These are phyloP conservation scores for Torymus texanus DNA, from an alignment of 2,888 invertebrate species.

Conservation along the genomic window DNA sequence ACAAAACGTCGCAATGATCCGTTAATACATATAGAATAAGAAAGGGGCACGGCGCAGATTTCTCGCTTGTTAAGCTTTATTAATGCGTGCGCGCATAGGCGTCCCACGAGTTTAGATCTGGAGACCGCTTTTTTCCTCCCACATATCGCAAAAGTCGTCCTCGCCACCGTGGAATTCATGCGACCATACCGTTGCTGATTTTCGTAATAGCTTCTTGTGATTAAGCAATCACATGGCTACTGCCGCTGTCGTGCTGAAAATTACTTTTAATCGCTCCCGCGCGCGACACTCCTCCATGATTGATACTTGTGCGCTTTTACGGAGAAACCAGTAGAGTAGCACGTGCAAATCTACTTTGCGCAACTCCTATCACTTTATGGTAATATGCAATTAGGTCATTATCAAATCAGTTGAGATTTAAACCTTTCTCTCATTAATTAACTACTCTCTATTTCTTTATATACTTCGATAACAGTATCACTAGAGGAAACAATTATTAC, in stretches of 20 bases:
- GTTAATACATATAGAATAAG: conserved; percentile 18
- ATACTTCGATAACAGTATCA: too few relatives aligned
- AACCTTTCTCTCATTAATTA: neutral
- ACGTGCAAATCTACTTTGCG: neutral
- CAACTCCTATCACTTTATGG: neutral
- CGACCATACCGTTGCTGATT: neutral
- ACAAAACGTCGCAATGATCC: conserved; percentile 26
- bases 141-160: neutral
- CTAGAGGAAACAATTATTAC: too few relatives aligned
- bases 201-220: neutral
- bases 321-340: conserved; percentile 2
- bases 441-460: neutral
- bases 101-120: neutral
- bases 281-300: conserved; percentile 4
- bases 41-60: conserved; percentile 26
- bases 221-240: conserved; percentile 24
- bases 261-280: conserved; percentile 18
- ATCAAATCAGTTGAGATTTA: neutral
- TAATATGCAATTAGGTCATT: conserved; percentile 6
- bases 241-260: conserved; percentile 23
- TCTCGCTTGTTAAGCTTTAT: conserved; percentile 45
- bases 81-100: conserved; percentile 4
- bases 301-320: conserved; percentile 2
- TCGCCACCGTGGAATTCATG: neutral
- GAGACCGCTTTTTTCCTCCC: neutral